Evolutionary conservation across 2,888 invertebrate genomes (phyloP).

Genomic region (Phyllotreta cruciferae): DNA sequence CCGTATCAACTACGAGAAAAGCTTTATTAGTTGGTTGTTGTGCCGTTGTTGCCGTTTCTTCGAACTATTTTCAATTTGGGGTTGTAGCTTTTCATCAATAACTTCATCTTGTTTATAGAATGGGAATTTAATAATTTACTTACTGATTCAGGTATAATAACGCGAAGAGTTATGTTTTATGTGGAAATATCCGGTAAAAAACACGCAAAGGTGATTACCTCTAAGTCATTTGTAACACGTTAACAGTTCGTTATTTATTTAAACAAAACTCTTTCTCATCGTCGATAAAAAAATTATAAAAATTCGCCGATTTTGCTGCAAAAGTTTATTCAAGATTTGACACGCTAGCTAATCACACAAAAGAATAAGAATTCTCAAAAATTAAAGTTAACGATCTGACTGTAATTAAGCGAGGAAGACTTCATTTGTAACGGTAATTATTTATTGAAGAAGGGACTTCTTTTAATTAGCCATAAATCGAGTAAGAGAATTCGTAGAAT

Average conservation of each 20-base stretch:
- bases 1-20: constrained; percentile 25
- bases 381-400: constrained; percentile 6
- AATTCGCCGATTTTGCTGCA: neutral
- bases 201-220: constrained; percentile 6
- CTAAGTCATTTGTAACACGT: constrained; percentile 6
- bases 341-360: constrained; percentile 1
- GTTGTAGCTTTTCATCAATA: neutral
- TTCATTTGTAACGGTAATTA: too few relatives aligned
- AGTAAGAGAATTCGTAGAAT: too few relatives aligned
- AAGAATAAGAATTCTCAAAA: constrained; percentile 4
- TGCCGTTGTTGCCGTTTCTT: constrained; percentile 14
- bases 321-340: constrained; percentile 9
- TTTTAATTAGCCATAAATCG: too few relatives aligned
- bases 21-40: constrained; percentile 9
- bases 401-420: neutral
- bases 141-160: too few relatives aligned
- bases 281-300: neutral
- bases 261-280: too few relatives aligned
- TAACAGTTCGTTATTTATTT: neutral
- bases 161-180: neutral
- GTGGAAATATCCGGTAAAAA: constrained; percentile 6
- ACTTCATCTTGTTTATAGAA: neutral
- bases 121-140: too few relatives aligned
- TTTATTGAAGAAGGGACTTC: too few relatives aligned
- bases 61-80: neutral